These are phyloP conservation scores for Lithobates sylvaticus DNA, from an alignment of 2,797 vertebrate species.

Conservation along the genomic window DNA sequence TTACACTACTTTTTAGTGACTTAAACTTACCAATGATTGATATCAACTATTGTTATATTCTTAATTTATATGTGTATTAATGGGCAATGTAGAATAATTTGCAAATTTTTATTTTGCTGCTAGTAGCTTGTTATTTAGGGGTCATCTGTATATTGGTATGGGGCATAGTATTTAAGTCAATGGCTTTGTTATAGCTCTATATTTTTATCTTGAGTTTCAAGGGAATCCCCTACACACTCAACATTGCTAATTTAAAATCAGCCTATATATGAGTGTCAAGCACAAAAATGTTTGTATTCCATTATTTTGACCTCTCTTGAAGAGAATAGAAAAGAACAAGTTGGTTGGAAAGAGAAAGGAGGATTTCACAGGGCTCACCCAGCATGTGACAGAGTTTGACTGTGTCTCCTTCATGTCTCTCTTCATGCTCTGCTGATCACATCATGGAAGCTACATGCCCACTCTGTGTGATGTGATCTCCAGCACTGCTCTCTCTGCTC, in stretches of 20 bases:
- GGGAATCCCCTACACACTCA: background rate
- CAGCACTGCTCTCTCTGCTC: conserved; percentile 37
- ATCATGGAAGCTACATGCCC: conserved; percentile 59
- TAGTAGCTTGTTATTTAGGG: no score
- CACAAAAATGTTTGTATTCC: background rate
- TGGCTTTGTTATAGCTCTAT: no score
- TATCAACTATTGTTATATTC: no score
- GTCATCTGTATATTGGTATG: no score
- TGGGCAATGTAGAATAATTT: no score
- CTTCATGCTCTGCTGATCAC: conserved; percentile 56
- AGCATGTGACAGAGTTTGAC: conserved; percentile 50
- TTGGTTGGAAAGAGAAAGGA: conserved; percentile 1
- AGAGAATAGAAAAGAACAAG: conserved; percentile 4
- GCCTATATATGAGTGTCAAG: conserved; percentile 1
- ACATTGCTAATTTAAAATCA: background rate
- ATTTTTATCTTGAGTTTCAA: no score
- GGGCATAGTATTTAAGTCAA: no score
- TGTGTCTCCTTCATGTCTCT: conserved; percentile 49
- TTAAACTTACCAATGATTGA: no score
- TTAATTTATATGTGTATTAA: no score
- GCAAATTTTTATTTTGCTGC: no score
- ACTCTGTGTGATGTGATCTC: conserved; percentile 48
- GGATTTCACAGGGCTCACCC: conserved; percentile 24
- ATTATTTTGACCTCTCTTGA: background rate
- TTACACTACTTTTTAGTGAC: no score